Conservation (phyloP, 2,888 invertebrate species). For the Carcina quercana region DNA sequence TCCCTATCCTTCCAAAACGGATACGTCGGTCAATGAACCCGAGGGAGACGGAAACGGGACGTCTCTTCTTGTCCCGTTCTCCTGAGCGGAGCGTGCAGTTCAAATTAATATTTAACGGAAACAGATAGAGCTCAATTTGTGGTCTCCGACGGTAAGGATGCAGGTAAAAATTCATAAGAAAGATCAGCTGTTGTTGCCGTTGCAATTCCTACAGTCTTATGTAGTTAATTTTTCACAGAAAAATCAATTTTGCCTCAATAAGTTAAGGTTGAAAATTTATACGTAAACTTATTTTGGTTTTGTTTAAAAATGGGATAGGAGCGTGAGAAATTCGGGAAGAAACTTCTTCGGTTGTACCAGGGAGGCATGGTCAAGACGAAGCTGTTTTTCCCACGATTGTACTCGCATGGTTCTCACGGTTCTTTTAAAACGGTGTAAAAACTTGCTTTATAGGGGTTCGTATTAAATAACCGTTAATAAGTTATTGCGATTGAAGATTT, state of each 20-base stretch:
- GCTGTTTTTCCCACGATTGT: conserved; percentile 45
- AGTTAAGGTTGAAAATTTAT: conserved; percentile 22
- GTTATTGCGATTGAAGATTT: too few species aligned
- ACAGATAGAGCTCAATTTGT: conserved; percentile 16
- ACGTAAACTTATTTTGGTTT: conserved; percentile 31
- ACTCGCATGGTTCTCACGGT: conserved; percentile 30
- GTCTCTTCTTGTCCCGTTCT: conserved; percentile 28
- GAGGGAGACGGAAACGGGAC: conserved; percentile 59
- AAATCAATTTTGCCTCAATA: conserved; percentile 20
- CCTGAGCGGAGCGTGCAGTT: background rate
- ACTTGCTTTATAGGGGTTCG: too few species aligned
- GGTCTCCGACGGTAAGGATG: conserved; percentile 31
- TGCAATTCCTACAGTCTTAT: conserved; percentile 27
- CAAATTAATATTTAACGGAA: conserved; percentile 9
- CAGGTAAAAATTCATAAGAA: conserved; percentile 39
- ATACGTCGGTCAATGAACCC: conserved; percentile 48
- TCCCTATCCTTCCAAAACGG: conserved; percentile 35
- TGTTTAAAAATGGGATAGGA: conserved; percentile 52
- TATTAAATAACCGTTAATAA: too few species aligned
- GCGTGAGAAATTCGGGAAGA: conserved; percentile 73
- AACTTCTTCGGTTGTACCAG: conserved; percentile 66
- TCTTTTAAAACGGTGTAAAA: too few species aligned
- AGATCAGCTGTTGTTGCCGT: conserved; percentile 37
- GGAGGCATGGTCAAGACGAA: conserved; percentile 37
- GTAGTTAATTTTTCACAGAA: conserved; percentile 12